A percentile compares a stretch with the other conserved stretches of the same genome.
Conservation (phyloP, 2,113 vertebrate species). For the Colius striatus region DNA sequence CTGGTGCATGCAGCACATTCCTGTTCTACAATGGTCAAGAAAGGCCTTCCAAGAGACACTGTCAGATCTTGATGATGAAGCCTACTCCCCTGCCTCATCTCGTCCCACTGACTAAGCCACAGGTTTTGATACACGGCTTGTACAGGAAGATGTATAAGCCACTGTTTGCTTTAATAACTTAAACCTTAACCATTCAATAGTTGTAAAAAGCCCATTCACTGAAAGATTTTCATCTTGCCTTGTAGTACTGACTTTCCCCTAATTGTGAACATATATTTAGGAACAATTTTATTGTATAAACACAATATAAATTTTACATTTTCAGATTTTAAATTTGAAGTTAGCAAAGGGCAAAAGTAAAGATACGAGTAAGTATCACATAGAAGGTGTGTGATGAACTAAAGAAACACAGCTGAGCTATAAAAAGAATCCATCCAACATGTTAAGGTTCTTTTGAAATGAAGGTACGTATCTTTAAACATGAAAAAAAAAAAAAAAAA, state of each 20-base stretch:
- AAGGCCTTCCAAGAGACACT: not conserved
- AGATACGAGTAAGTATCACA: not conserved
- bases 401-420: not conserved
- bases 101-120: not conserved
- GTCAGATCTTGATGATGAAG: not conserved
- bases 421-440: not conserved
- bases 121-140: not conserved
- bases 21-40: not conserved
- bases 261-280: not conserved
- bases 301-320: not conserved
- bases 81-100: not conserved
- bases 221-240: not conserved
- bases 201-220: not conserved
- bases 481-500: slow-evolving; percentile 1
- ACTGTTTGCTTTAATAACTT: not conserved
- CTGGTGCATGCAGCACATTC: not conserved
- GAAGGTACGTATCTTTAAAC: not conserved
- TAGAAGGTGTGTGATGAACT: not conserved
- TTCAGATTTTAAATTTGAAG: not conserved
- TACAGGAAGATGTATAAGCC: not conserved
- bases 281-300: not conserved
- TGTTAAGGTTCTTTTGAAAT: not conserved
- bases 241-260: not conserved
- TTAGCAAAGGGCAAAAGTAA: not conserved
- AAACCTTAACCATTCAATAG: not conserved